These are phyloP conservation scores for Camptogramma bilineatum DNA, from an alignment of 2,888 invertebrate species.

Conservation along the genomic window DNA sequence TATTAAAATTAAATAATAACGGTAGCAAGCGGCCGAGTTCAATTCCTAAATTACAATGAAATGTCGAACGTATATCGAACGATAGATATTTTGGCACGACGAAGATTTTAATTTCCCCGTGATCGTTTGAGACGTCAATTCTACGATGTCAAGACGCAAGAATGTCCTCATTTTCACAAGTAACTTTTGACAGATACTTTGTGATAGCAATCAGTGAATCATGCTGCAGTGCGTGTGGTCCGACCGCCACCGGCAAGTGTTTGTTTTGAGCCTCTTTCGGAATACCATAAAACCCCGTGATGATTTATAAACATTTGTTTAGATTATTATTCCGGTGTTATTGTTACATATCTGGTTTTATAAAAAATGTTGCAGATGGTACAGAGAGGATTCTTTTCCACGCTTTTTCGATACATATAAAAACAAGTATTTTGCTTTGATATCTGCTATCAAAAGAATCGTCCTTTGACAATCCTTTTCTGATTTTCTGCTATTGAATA, in stretches of 20 bases:
- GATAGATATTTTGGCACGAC: not conserved
- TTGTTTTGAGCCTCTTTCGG: conserved; percentile 55
- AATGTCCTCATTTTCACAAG: not conserved
- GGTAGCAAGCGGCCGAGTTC: not conserved
- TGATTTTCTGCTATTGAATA: conserved; percentile 13
- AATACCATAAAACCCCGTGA: conserved; percentile 53
- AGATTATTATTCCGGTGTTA: conserved; percentile 44
- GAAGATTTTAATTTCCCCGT: not conserved
- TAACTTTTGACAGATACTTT: not conserved
- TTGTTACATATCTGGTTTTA: conserved; percentile 36
- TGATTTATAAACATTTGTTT: conserved; percentile 54
- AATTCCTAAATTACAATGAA: not conserved
- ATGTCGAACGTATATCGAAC: not conserved
- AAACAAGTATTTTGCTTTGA: too few species aligned
- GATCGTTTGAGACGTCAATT: not conserved
- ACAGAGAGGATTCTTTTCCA: not conserved
- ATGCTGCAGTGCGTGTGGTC: conserved; percentile 62
- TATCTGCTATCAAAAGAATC: not conserved
- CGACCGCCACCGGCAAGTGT: conserved; percentile 45
- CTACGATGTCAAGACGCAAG: too few species aligned
- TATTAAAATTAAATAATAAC: not conserved
- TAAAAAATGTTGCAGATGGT: conserved; percentile 17
- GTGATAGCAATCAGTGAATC: conserved; percentile 53
- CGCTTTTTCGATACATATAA: conserved; percentile 2
- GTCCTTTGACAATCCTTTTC: conserved; percentile 1